Evolutionary conservation across 1,140 invertebrate species (phyloP).

Genomic region (Trissolcus basalis): DNA sequence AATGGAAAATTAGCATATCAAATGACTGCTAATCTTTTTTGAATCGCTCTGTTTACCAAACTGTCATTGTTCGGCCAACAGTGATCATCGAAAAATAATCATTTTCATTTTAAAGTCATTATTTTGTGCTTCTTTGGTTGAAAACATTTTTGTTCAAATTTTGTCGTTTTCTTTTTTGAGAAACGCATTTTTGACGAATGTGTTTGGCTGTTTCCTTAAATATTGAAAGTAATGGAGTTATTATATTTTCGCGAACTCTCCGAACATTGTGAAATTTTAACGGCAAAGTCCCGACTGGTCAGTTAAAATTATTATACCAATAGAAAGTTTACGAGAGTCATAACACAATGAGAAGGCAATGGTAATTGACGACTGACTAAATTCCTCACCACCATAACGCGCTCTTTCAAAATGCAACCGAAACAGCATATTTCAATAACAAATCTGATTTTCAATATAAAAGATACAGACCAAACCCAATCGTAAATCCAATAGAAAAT

Average conservation of each 20-base stretch:
- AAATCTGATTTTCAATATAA: not conserved
- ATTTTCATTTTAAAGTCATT: no score
- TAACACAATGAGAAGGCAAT: conserved; percentile 49
- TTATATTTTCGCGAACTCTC: conserved; percentile 28
- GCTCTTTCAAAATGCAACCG: conserved; percentile 8
- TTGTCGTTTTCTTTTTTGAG: not conserved
- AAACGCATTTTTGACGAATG: conserved; percentile 26
- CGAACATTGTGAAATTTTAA: conserved; percentile 51
- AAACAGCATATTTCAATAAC: no score
- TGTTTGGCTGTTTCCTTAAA: conserved; percentile 41
- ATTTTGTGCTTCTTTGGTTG: no score
- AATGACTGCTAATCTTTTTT: no score
- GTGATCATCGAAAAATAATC: no score
- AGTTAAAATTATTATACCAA: conserved; percentile 62
- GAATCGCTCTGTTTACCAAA: no score
- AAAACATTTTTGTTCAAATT: no score
- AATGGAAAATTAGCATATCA: no score
- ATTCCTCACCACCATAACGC: conserved; percentile 17
- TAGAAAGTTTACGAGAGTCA: conserved; percentile 65
- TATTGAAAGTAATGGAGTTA: conserved; percentile 42
- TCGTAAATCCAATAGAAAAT: no score
- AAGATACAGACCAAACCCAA: no score
- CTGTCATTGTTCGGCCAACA: no score
- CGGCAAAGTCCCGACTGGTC: conserved; percentile 25
- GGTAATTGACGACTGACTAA: conserved; percentile 33